Base-by-base conservation (phyloP, 1,140 invertebrate genomes). In the Sogatella furcifera region DNA sequence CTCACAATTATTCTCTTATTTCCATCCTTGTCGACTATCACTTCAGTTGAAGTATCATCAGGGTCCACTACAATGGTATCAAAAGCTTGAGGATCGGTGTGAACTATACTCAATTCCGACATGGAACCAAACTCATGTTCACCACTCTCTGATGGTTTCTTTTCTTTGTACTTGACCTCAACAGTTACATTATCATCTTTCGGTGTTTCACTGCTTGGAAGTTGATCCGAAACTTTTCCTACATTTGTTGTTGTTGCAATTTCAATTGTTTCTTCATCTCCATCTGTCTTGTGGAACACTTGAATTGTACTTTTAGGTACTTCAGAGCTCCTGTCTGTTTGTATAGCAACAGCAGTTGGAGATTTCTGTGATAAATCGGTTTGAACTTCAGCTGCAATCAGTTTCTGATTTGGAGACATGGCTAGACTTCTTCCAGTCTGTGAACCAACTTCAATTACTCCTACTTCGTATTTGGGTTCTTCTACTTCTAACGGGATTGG, bases 21-120 rank as follows among this genome's bases (percentile, higher is more conserved):
- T n/a, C 88, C 87, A 72, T 90, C 86, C 22, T 85, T 79, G 65
- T 88, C 86, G 0, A 89, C 84, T 8, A 90, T 81, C 2, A 90
- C 83, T 73, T 89, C 86, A 10, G 85, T 88, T 1, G 82, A 85
- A 10, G 82, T 84, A 68, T 89, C 83, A 71, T 88, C 85, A 0
- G 87, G 87, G 70, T 89, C 86, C 0, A 85, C 78, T 63, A 89
- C 78, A 2, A 88, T 77, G 1, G 88, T 88, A 69, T 89, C 88
- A 68, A 89, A 89, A 0, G 85, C 80, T 65, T 88, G 84, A n/a
- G 84, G 85, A 22, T 82, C 74, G 52, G 76, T 77, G 66, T 83
- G 84, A 13, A 77, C 78, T 22, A 86, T 86, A 68, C 81, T 84
- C 11, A 85, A 68, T 58, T 83, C 78, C 14, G 81, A 78, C 34